These are phyloP conservation scores for Miniopterus natalensis DNA, from an alignment of 2,113 vertebrate species.

Conservation along the genomic window DNA sequence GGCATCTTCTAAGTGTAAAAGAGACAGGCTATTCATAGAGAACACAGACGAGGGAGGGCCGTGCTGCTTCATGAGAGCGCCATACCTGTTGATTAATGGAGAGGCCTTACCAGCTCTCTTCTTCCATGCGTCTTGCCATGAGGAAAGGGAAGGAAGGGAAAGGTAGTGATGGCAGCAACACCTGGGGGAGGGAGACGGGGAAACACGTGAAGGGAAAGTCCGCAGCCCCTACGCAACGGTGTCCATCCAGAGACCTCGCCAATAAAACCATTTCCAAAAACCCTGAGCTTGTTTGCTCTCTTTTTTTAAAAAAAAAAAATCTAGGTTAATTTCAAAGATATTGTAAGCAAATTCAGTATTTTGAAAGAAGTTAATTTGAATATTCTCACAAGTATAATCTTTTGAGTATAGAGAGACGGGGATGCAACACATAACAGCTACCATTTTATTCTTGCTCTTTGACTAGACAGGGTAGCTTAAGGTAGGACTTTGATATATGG, in stretches of 20 bases:
- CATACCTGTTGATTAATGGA: slow-evolving; percentile 85
- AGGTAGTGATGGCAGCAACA: slow-evolving; percentile 85
- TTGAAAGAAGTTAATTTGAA: background rate
- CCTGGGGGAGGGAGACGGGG: slow-evolving; percentile 85
- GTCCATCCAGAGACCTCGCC: slow-evolving; percentile 75
- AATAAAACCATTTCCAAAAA: slow-evolving; percentile 56
- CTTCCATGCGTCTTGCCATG: slow-evolving; percentile 85
- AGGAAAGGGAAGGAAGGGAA: slow-evolving; percentile 85
- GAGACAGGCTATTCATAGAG: background rate
- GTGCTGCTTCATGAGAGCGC: slow-evolving; percentile 53
- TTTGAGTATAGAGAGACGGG: background rate
- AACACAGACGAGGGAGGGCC: slow-evolving; percentile 20
- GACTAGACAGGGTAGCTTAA: background rate
- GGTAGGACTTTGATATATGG: background rate
- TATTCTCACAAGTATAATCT: background rate
- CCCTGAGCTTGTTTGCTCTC: background rate
- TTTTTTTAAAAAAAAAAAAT: background rate
- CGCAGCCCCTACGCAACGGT: slow-evolving; percentile 72
- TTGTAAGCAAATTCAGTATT: background rate
- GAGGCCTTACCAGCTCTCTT: slow-evolving; percentile 85
- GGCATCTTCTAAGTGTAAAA: background rate
- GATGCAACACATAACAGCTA: background rate
- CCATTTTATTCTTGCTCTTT: background rate
- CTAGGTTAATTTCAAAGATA: background rate
- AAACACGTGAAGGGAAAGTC: slow-evolving; percentile 83